These are phyloP conservation scores for Linnaemya vulpina DNA, from an alignment of 2,888 invertebrate genomes.

Conservation along the genomic window DNA sequence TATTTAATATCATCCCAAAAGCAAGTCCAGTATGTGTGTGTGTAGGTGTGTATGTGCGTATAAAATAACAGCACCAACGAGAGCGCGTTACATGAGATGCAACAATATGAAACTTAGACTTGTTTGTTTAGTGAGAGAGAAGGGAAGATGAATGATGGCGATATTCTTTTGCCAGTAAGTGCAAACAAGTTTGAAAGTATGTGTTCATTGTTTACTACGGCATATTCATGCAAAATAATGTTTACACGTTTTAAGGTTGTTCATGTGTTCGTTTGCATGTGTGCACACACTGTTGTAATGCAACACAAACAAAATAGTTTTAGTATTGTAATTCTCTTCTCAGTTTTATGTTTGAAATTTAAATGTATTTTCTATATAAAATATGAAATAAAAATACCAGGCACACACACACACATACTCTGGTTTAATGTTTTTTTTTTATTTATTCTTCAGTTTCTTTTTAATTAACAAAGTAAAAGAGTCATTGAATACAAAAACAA, in stretches of 20 bases:
- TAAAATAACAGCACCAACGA: not conserved
- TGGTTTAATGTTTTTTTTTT: too few relatives aligned
- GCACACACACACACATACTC: too few relatives aligned
- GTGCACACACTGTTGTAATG: constrained; percentile 2
- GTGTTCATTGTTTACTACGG: constrained; percentile 15
- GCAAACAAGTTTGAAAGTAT: constrained; percentile 19
- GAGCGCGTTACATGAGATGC: constrained; percentile 11
- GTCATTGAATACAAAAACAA: constrained; percentile 39
- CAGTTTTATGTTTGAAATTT: constrained; percentile 3
- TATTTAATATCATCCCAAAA: constrained; percentile 41
- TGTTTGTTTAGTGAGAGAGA: not conserved
- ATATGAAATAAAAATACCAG: too few relatives aligned
- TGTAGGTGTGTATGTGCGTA: too few relatives aligned
- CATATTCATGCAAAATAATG: constrained; percentile 25
- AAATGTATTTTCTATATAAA: constrained; percentile 2
- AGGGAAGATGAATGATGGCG: not conserved
- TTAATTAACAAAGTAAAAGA: constrained; percentile 33
- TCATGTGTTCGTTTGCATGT: constrained; percentile 16
- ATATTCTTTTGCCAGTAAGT: not conserved
- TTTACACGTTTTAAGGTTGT: constrained; percentile 42
- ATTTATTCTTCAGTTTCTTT: constrained; percentile 30
- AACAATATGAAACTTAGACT: constrained; percentile 53
- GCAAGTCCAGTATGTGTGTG: constrained; percentile 23
- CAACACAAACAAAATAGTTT: constrained; percentile 19
- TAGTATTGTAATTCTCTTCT: not conserved